These are phyloP conservation scores for Meteorus colon DNA, from an alignment of 2,888 invertebrate genomes.

Conservation along the genomic window DNA sequence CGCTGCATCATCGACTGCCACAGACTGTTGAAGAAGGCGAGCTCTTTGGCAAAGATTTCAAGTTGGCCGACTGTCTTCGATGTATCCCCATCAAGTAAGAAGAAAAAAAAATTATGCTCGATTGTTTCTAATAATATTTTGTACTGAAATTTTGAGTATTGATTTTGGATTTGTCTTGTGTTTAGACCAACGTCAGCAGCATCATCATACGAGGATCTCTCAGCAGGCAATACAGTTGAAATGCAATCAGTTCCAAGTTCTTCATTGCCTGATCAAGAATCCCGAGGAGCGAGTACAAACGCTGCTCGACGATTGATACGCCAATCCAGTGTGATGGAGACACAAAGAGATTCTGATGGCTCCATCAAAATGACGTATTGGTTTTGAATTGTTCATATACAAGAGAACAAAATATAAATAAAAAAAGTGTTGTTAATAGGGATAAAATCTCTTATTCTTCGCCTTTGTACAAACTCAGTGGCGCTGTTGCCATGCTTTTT, in stretches of 20 bases:
- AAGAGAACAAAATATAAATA: constrained; percentile 2
- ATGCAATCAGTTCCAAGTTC: constrained; percentile 63
- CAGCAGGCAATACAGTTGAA: constrained; percentile 74
- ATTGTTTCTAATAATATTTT: constrained; percentile 23
- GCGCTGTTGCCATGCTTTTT: background rate
- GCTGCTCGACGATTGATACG: constrained; percentile 81
- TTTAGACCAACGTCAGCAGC: constrained; percentile 76
- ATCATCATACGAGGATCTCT: constrained; percentile 85
- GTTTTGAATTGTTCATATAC: constrained; percentile 76
- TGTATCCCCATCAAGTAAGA: constrained; percentile 82
- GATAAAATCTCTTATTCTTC: constrained; percentile 17
- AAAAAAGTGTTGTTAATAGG: constrained; percentile 19
- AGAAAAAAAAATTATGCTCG: constrained; percentile 15
- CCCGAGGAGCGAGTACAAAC: constrained; percentile 35
- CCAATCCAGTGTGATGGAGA: constrained; percentile 88
- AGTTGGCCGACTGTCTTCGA: constrained; percentile 82
- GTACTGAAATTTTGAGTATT: constrained; percentile 5
- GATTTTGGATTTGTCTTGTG: constrained; percentile 39
- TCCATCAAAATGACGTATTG: constrained; percentile 90
- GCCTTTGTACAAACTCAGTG: background rate
- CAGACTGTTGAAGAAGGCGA: constrained; percentile 93
- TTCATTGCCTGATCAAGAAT: constrained; percentile 24
- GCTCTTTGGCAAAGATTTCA: constrained; percentile 89
- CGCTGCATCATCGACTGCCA: constrained; percentile 86
- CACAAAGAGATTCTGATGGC: constrained; percentile 85